Percentiles rank a stretch among this genome's conserved stretches.
Evolutionary conservation across 2,888 invertebrate genomes (phyloP).

Genomic region (Flexamia atlantica): DNA sequence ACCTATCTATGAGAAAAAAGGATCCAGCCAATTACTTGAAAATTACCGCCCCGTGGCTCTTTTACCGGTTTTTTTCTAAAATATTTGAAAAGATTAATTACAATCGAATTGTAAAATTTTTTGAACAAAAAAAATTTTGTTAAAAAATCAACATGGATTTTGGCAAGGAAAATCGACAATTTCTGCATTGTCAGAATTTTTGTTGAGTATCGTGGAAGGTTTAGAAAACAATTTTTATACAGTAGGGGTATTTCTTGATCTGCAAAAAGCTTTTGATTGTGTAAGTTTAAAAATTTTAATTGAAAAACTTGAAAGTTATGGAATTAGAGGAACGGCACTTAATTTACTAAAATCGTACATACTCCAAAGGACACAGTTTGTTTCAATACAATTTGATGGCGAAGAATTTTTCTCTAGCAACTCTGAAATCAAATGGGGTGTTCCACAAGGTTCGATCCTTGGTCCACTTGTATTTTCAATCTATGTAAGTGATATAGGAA

Average conservation of each 20-base stretch:
- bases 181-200: not conserved
- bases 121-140: not conserved
- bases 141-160: too few species aligned
- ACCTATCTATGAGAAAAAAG: not conserved
- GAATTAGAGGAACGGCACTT: not conserved
- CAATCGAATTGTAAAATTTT: not conserved
- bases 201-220: not conserved
- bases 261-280: not conserved
- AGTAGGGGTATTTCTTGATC: not conserved
- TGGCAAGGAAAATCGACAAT: not conserved
- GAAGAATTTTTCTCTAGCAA: not conserved
- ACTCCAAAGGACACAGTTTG: not conserved
- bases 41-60: not conserved
- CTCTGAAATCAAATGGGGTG: not conserved
- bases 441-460: not conserved
- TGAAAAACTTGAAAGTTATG: not conserved
- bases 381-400: not conserved
- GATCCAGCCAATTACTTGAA: not conserved
- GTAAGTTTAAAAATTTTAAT: not conserved
- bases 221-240: not conserved
- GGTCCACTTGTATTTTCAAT: not conserved
- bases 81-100: constrained; percentile 1
- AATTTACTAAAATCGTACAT: not conserved
- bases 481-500: not conserved
- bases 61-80: not conserved